Base-by-base conservation (phyloP, 2,113 vertebrate genomes). In the Rostratula benghalensis region DNA sequence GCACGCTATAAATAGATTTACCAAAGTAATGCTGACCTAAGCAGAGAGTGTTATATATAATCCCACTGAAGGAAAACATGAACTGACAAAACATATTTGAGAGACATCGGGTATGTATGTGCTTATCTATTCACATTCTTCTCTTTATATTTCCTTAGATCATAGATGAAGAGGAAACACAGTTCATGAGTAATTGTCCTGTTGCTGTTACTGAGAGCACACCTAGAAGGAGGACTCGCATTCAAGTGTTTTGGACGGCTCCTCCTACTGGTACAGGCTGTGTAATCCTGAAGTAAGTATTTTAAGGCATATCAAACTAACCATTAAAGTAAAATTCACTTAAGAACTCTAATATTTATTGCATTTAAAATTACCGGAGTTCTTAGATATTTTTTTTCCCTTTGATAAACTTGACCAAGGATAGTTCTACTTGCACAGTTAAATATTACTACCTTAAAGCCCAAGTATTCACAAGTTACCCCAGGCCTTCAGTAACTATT, bases 131-230 rank as follows among this genome's bases (percentile, higher is more conserved):
- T 75, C 23, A 51, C 21, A 1, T 61, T 63, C 25, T 73, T 94
- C 46, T 86, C 17, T 74, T 76, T 45, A 0, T 17, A 6, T 94
- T 93, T 94, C 70, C 92, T 39, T 75, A 99, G 99, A 99, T 99
- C 93, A 99, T 99, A 95, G 99, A 99, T 93, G 99, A 99, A 94
- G 99, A 99, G 90, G 99, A 99, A 97, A 99, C 99, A 8, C 99
- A 99, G 96, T 99, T 98, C 94, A 99, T 99, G 99, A 99, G 99
- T 82, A 99, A 99, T 95, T 99, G 99, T 94, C 99, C 99, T 0
- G 99, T 99, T 28, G 99, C 99, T 8, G 99, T 99, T 87, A 99
- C 99, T 6, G 99, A 99, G 94, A 99, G 99, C 96, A 99, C 99
- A 2, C 99, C 99, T 8, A 98, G 99, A 6, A 98, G 99, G 50